phyloP scores from a whole-genome alignment of 2,888 invertebrate species.

The Hirtodrosophila confusa region DNA sequence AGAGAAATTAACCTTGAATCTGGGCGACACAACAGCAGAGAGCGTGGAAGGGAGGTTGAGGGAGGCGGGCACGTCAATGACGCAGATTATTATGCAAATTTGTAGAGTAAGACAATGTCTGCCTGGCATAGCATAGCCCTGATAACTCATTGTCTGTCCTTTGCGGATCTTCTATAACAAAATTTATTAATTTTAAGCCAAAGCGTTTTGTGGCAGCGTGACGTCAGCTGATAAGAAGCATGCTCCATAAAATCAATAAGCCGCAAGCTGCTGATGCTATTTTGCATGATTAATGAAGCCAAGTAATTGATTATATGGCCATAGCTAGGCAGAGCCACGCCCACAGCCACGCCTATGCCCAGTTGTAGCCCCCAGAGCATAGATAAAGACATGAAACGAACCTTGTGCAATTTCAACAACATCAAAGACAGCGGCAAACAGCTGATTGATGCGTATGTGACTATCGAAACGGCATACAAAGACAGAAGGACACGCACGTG shows the following conservation, averaged over 20 bases:
- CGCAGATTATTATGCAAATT: constrained; percentile 73
- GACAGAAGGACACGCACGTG: constrained; percentile 41
- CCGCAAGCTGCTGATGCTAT: constrained; percentile 47
- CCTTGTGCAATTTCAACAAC: constrained; percentile 49
- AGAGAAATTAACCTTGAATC: constrained; percentile 76
- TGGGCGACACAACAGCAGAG: constrained; percentile 11
- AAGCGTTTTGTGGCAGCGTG: constrained; percentile 25
- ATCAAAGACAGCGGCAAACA: constrained; percentile 53
- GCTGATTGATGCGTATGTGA: constrained; percentile 68
- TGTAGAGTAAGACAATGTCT: constrained; percentile 56
- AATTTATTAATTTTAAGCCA: constrained; percentile 71
- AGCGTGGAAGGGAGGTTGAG: background rate
- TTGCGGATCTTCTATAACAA: constrained; percentile 19
- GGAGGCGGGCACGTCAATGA: constrained; percentile 16
- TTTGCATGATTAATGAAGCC: constrained; percentile 78
- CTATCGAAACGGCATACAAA: constrained; percentile 47
- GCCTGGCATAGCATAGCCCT: constrained; percentile 17
- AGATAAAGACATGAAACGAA: constrained; percentile 22
- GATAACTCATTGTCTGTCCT: constrained; percentile 14
- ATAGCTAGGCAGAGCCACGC: constrained; percentile 42
- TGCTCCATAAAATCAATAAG: constrained; percentile 70
- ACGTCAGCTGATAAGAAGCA: constrained; percentile 64
- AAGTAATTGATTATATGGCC: constrained; percentile 72
- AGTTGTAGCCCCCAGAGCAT: constrained; percentile 3
- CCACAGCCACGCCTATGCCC: background rate